Evolutionary conservation across 1,140 invertebrate species (phyloP).

Genomic region (Paraescarpia echinospica): DNA sequence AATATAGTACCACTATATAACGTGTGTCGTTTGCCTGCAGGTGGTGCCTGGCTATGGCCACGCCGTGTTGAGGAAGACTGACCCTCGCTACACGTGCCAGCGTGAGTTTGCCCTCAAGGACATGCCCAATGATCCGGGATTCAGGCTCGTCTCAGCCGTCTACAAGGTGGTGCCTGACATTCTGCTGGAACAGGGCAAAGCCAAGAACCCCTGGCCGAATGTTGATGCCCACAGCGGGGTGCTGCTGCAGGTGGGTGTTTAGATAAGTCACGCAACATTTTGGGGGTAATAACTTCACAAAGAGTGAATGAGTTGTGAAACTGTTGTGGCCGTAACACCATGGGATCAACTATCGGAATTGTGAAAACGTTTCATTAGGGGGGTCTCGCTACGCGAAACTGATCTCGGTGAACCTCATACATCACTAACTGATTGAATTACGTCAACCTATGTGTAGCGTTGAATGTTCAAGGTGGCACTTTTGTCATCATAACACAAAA

Average conservation of each 20-base stretch:
- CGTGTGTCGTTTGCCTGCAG: slow-evolving; percentile 38
- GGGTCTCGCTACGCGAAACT: not conserved
- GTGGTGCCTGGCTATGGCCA: slow-evolving; percentile 97
- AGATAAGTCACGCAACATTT: not conserved
- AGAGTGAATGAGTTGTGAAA: too few relatives aligned
- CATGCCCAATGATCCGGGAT: slow-evolving; percentile 86
- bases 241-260: slow-evolving; percentile 69
- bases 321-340: not conserved
- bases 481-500: not conserved
- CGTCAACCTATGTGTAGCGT: not conserved
- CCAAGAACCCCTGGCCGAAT: slow-evolving; percentile 99
- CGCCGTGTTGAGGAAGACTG: slow-evolving; percentile 93
- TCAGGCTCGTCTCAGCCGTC: slow-evolving; percentile 83
- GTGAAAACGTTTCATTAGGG: not conserved
- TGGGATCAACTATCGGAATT: not conserved
- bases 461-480: not conserved
- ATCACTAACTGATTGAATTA: not conserved
- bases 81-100: slow-evolving; percentile 92
- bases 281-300: too few relatives aligned
- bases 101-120: slow-evolving; percentile 94
- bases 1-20: not conserved
- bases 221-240: slow-evolving; percentile 97
- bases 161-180: slow-evolving; percentile 94
- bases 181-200: slow-evolving; percentile 90
- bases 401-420: not conserved